phyloP scores from a whole-genome alignment of 1,140 invertebrate species.

The Microvelia longipes region DNA sequence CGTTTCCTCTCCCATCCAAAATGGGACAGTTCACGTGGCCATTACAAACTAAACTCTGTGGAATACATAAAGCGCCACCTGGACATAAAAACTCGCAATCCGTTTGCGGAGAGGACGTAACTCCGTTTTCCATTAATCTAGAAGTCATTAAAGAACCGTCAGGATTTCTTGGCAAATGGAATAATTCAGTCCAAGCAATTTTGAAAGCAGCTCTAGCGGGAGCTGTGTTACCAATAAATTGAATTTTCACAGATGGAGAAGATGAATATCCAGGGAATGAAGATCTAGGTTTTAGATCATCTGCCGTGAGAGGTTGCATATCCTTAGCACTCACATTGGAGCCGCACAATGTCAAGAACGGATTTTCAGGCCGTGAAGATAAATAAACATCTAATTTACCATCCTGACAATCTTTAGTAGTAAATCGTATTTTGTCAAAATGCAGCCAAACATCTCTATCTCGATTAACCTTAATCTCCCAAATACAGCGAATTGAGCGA shows the following conservation, averaged over 20 bases:
- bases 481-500: constrained; percentile 66
- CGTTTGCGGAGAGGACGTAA: constrained; percentile 2
- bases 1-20: constrained; percentile 10
- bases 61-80: constrained; percentile 64
- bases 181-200: constrained; percentile 78
- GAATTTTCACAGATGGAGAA: constrained; percentile 41
- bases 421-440: constrained; percentile 66
- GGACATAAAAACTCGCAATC: constrained; percentile 54
- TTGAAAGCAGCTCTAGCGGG: constrained; percentile 66
- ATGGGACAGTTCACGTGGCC: constrained; percentile 68
- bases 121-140: constrained; percentile 21
- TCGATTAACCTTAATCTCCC: constrained; percentile 64
- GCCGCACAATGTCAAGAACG: constrained; percentile 61
- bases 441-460: constrained; percentile 71
- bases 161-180: constrained; percentile 62
- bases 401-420: constrained; percentile 60
- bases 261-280: constrained; percentile 38
- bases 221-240: constrained; percentile 55
- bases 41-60: constrained; percentile 63
- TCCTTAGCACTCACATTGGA: constrained; percentile 64
- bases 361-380: constrained; percentile 41
- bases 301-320: constrained; percentile 55
- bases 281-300: constrained; percentile 47
- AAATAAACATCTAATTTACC: constrained; percentile 69
- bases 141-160: constrained; percentile 63